These are phyloP conservation scores for Bombus vancouverensis DNA, from an alignment of 1,140 invertebrate species.

Conservation along the genomic window DNA sequence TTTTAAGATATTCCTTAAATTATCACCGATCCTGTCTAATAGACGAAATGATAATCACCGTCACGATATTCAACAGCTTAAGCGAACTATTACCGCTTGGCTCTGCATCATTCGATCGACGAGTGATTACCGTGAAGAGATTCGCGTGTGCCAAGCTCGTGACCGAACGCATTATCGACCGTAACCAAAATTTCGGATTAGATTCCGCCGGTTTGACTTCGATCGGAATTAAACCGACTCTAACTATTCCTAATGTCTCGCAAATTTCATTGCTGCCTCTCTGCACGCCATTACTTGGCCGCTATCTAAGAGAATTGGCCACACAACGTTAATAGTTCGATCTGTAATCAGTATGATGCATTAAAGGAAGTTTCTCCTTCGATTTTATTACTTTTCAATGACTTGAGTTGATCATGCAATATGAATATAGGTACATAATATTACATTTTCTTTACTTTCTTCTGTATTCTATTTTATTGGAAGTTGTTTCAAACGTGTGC, in stretches of 20 bases:
- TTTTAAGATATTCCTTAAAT: too few species aligned
- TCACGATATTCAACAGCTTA: background rate
- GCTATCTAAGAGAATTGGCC: background rate
- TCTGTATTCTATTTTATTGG: too few species aligned
- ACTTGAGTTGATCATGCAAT: background rate
- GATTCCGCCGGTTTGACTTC: constrained; percentile 19
- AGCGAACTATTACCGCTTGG: background rate
- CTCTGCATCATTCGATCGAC: background rate
- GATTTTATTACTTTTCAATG: background rate
- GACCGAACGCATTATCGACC: constrained; percentile 3
- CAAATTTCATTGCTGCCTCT: constrained; percentile 25
- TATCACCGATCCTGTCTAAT: background rate
- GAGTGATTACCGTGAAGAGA: constrained; percentile 15
- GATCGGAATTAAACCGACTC: constrained; percentile 33
- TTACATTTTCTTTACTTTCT: background rate
- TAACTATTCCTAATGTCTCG: constrained; percentile 41
- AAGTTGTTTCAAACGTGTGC: too few species aligned
- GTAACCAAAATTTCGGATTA: constrained; percentile 17
- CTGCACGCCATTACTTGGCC: background rate
- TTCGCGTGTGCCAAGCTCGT: constrained; percentile 27
- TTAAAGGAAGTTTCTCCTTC: background rate
- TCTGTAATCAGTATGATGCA: background rate
- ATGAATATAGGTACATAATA: background rate
- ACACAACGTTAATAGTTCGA: background rate
- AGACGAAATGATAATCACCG: background rate